A percentile compares a stretch with the other conserved stretches of the same genome.
These are phyloP conservation scores for Mergus octosetaceus DNA, from an alignment of 2,797 vertebrate genomes.

Conservation along the genomic window DNA sequence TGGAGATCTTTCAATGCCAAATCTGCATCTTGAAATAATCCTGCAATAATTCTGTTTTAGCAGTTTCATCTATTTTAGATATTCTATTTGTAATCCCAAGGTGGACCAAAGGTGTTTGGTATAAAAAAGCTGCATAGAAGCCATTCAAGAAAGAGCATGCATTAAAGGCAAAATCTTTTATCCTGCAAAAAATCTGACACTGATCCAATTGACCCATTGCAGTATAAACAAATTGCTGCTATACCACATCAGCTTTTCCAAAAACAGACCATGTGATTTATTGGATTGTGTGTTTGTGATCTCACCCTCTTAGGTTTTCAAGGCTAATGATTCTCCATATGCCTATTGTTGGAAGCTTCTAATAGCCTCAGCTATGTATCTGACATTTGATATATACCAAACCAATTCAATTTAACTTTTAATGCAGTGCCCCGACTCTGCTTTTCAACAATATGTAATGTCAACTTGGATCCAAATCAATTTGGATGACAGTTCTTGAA, in stretches of 20 bases:
- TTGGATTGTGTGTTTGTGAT: slow-evolving; percentile 6
- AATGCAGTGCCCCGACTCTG: not conserved
- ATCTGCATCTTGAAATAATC: slow-evolving; percentile 36
- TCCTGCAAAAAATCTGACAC: not conserved
- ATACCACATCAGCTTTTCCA: slow-evolving; percentile 3
- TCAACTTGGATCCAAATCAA: not conserved
- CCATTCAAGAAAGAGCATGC: not conserved
- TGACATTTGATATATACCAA: not conserved
- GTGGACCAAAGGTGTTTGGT: not conserved
- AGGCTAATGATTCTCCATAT: slow-evolving; percentile 22
- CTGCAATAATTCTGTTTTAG: slow-evolving; percentile 20
- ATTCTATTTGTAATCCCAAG: slow-evolving; percentile 13
- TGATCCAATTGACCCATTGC: not conserved
- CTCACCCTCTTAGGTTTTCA: slow-evolving; percentile 24
- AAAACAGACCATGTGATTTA: slow-evolving; percentile 28
- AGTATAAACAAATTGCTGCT: slow-evolving; percentile 41
- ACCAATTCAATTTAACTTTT: not conserved
- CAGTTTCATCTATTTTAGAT: slow-evolving; percentile 21
- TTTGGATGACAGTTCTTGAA: not conserved
- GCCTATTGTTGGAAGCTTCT: not conserved
- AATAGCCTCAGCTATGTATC: not conserved
- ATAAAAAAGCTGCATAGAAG: not conserved
- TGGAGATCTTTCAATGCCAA: not conserved
- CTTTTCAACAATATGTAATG: not conserved
- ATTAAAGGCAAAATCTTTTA: slow-evolving; percentile 25